Percentiles rank a stretch among this genome's conserved stretches.
phyloP scores from a whole-genome alignment of 2,888 invertebrate genomes.

The Harpalus rubripes region DNA sequence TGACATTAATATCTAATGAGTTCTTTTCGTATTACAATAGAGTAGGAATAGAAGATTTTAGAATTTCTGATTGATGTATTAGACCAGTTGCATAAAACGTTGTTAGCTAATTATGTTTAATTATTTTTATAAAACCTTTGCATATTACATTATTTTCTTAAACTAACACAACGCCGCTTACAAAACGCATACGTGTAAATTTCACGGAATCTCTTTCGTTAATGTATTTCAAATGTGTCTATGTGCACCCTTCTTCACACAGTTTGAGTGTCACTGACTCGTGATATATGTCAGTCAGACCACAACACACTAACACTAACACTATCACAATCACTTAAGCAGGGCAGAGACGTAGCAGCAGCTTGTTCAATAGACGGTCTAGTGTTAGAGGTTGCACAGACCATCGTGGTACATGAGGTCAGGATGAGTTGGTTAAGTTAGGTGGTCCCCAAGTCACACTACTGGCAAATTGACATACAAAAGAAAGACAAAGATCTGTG shows the following conservation, averaged over 20 bases:
- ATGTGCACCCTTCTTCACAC: conserved; percentile 15
- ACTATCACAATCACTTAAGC: conserved; percentile 30
- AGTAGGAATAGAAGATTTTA: no score
- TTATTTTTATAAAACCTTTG: no score
- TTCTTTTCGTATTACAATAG: no score
- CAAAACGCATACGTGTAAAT: no score
- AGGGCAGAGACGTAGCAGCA: conserved; percentile 2
- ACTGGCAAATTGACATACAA: not conserved
- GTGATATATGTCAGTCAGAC: conserved; percentile 56
- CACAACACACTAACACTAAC: conserved; percentile 13
- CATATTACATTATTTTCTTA: no score
- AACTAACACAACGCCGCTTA: no score
- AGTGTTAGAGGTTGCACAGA: not conserved
- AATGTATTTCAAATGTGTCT: not conserved
- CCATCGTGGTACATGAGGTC: not conserved
- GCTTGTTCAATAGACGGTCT: conserved; percentile 33
- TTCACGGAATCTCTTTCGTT: no score
- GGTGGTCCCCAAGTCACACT: not conserved
- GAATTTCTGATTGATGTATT: not conserved
- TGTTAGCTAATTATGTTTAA: no score
- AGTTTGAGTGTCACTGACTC: conserved; percentile 59
- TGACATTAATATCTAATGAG: no score
- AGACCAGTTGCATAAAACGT: no score
- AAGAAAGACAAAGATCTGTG: not conserved
- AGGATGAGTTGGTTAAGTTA: not conserved